Conservation (phyloP, 1,140 invertebrate genomes). For the Drosophila mayri region DNA sequence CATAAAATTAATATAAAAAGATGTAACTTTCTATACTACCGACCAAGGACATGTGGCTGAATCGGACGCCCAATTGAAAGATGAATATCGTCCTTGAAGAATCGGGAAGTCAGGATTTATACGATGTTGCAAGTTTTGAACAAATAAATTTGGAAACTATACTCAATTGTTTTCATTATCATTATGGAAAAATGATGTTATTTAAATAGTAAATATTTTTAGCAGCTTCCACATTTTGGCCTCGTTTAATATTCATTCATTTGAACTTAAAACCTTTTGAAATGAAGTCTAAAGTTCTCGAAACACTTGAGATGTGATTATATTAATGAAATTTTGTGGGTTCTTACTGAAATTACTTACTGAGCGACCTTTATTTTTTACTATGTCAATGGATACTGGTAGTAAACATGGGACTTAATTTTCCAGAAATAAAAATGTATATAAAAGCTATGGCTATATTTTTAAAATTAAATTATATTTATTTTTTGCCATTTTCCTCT, state of each 20-base stretch:
- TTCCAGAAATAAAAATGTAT: neutral
- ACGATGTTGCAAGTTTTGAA: conserved; percentile 6
- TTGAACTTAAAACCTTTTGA: conserved; percentile 1
- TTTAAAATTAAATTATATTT: neutral
- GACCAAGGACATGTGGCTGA: neutral
- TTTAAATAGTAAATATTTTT: neutral
- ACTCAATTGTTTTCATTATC: no score
- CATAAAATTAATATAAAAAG: neutral
- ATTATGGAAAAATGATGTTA: no score
- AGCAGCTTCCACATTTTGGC: neutral
- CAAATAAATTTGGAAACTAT: neutral
- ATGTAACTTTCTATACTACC: conserved; percentile 2
- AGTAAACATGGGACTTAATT: no score
- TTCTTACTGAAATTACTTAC: neutral
- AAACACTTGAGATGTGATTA: neutral
- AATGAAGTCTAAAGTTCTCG: neutral
- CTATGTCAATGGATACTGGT: no score
- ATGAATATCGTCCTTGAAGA: neutral
- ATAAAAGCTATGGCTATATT: neutral
- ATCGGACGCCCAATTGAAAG: neutral
- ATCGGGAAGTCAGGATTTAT: neutral
- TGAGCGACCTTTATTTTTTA: no score
- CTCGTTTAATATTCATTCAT: neutral
- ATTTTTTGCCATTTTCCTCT: neutral
- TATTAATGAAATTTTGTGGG: neutral